phyloP scores from a whole-genome alignment of 2,888 invertebrate genomes.

The Magallana nippona region DNA sequence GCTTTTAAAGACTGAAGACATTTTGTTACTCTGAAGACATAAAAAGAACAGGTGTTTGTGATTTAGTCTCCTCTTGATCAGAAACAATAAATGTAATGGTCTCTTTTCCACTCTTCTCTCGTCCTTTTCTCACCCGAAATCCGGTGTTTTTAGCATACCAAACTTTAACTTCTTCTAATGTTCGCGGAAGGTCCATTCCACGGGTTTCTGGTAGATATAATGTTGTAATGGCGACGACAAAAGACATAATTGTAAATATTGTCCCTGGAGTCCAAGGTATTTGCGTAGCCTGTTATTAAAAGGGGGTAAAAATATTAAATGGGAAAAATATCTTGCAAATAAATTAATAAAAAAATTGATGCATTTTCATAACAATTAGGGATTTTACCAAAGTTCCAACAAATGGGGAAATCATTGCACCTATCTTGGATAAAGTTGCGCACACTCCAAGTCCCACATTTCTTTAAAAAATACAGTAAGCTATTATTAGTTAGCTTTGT shows the following conservation, averaged over 20 bases:
- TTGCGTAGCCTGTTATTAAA: slow-evolving; percentile 1
- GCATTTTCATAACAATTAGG: no score
- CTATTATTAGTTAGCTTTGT: no score
- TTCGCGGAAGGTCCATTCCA: slow-evolving; percentile 36
- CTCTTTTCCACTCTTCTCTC: background rate
- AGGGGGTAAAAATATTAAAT: background rate
- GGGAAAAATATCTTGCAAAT: background rate
- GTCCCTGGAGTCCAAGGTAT: slow-evolving; percentile 32
- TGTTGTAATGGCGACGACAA: background rate
- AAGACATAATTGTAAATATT: slow-evolving; percentile 32
- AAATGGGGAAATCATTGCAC: slow-evolving; percentile 13
- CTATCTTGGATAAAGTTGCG: slow-evolving; percentile 39
- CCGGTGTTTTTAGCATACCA: slow-evolving; percentile 39
- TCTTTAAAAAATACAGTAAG: slow-evolving; percentile 4
- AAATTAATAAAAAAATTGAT: no score
- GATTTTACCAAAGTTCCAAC: slow-evolving; percentile 15
- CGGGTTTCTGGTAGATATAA: slow-evolving; percentile 37
- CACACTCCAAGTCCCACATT: slow-evolving; percentile 42
- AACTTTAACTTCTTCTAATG: slow-evolving; percentile 3
- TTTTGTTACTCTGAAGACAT: no score
- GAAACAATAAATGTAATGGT: no score
- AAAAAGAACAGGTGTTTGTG: no score
- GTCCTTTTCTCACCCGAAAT: background rate
- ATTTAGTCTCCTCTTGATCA: no score
- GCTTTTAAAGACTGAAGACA: no score